Percentiles rank a stretch among this genome's conserved stretches.
Conservation (phyloP, 2,113 vertebrate genomes). For the Geococcyx californianus region DNA sequence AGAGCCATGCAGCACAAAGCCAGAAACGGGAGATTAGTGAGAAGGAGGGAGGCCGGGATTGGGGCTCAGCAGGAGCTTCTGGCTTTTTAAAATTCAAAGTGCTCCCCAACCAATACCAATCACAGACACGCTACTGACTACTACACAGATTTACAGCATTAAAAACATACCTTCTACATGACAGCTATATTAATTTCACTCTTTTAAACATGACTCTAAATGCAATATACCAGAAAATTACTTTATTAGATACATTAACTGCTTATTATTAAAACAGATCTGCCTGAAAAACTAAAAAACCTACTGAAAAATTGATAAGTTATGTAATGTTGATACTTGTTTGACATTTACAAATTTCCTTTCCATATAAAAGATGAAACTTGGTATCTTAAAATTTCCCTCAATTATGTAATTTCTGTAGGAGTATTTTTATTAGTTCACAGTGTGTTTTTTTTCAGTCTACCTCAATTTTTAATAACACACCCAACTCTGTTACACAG, state of each 20-base stretch:
- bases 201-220: slow-evolving; percentile 64
- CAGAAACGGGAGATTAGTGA: slow-evolving; percentile 82
- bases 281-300: slow-evolving; percentile 3
- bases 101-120: slow-evolving; percentile 82
- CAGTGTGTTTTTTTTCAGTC: neutral
- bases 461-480: neutral
- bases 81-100: slow-evolving; percentile 85
- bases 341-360: neutral
- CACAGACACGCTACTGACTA: slow-evolving; percentile 79
- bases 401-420: neutral
- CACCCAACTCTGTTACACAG: neutral
- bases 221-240: slow-evolving; percentile 59
- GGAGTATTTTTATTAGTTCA: neutral
- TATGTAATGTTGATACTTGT: neutral
- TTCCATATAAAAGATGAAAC: neutral
- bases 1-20: slow-evolving; percentile 85
- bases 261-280: neutral
- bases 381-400: slow-evolving; percentile 20
- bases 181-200: slow-evolving; percentile 81
- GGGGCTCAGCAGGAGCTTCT: slow-evolving; percentile 82
- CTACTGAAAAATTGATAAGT: neutral
- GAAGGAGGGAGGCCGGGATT: slow-evolving; percentile 80
- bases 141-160: slow-evolving; percentile 80
- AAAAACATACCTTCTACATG: slow-evolving; percentile 77
- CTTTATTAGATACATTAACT: slow-evolving; percentile 7